Evolutionary conservation across 1,140 invertebrate species (phyloP).

Genomic region (Zaprionus camerounensis): DNA sequence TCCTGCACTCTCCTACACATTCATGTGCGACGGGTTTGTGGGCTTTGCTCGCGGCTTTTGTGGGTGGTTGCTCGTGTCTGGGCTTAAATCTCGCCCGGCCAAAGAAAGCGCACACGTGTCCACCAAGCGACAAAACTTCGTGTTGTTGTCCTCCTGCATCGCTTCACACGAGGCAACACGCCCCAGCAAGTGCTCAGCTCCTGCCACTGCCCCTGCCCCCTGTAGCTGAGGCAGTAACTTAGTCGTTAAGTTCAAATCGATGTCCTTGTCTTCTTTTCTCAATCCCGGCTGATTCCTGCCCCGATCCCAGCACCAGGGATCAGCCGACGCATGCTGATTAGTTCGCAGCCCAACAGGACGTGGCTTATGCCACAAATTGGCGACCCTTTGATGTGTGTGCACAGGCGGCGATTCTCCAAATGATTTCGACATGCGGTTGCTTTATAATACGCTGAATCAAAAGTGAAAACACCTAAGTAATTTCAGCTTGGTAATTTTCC

Average conservation of each 20-base stretch:
- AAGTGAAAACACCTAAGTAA: background rate
- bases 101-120: constrained; percentile 54
- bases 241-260: constrained; percentile 46
- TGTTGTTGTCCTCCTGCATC: constrained; percentile 33
- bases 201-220: background rate
- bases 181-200: background rate
- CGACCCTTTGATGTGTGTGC: background rate
- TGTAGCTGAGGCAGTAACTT: background rate
- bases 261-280: constrained; percentile 54
- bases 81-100: constrained; percentile 40
- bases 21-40: background rate
- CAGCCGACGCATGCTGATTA: constrained; percentile 18
- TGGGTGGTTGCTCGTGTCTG: constrained; percentile 54
- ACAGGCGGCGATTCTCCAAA: background rate
- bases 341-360: constrained; percentile 3
- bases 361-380: constrained; percentile 10
- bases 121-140: constrained; percentile 40
- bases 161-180: constrained; percentile 22
- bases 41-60: constrained; percentile 43
- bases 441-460: background rate
- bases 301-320: background rate
- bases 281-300: constrained; percentile 4
- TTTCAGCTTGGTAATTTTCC: background rate
- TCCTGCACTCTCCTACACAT: constrained; percentile 9
- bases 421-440: constrained; percentile 3